phyloP scores from a whole-genome alignment of 2,797 vertebrate genomes.

The Molossus alvarezi region DNA sequence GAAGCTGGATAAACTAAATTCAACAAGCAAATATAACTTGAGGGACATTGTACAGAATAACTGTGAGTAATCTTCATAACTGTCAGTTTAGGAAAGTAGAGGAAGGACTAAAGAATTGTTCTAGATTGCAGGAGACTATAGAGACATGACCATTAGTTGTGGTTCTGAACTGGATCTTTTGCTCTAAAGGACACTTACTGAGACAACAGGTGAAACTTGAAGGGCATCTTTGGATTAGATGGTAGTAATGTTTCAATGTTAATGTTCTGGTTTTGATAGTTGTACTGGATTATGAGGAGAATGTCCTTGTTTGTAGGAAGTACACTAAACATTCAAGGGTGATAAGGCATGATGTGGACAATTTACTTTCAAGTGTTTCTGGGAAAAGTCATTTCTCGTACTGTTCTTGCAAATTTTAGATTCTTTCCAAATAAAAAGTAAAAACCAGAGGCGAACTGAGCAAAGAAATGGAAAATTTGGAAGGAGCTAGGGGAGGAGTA shows the following conservation, averaged over 20 bases:
- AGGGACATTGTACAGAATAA: background rate
- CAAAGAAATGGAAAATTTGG: background rate
- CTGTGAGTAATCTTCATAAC: background rate
- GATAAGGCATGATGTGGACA: background rate
- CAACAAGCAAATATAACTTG: background rate
- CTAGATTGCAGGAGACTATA: background rate
- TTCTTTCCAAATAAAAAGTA: conserved; percentile 12
- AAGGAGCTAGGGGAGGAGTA: background rate
- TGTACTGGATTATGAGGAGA: background rate
- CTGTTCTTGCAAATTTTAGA: background rate
- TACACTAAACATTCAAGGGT: background rate
- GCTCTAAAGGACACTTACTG: background rate
- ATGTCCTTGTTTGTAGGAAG: background rate
- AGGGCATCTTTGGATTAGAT: background rate
- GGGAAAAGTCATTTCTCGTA: conserved; percentile 26
- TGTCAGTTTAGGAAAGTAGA: background rate
- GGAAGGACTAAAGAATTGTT: background rate
- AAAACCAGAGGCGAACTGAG: conserved; percentile 31
- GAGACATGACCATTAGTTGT: background rate
- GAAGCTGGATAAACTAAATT: background rate
- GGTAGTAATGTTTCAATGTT: background rate
- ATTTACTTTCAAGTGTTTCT: background rate
- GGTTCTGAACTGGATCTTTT: conserved; percentile 18
- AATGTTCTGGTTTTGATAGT: conserved; percentile 14
- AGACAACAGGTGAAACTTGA: background rate